A percentile compares a stretch with the other conserved stretches of the same genome.
phyloP scores from a whole-genome alignment of 2,113 vertebrate genomes.

The Rhineura floridana region DNA sequence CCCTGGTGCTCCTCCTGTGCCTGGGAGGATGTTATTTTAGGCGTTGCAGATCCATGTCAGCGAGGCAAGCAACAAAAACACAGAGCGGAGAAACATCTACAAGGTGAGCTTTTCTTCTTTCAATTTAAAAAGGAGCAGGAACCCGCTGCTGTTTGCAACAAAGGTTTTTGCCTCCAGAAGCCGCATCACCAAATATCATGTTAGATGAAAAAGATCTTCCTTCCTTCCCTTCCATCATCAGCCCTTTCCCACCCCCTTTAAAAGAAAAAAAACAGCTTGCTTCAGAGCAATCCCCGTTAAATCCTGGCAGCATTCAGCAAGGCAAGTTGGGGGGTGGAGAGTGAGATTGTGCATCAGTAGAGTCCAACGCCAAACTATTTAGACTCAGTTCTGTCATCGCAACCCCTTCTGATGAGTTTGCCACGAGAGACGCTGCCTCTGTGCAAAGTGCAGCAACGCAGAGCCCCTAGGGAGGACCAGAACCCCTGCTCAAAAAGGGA shows the following conservation, averaged over 20 bases:
- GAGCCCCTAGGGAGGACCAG: too few species aligned
- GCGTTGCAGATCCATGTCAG: background rate
- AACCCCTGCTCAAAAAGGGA: background rate
- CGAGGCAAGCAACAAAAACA: background rate
- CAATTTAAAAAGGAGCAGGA: background rate
- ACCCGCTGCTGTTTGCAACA: background rate
- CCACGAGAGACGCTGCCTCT: background rate
- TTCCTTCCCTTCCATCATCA: background rate
- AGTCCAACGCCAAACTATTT: background rate
- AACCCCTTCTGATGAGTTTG: too few species aligned
- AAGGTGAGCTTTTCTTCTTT: background rate
- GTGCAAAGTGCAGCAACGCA: background rate
- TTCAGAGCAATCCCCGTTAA: background rate
- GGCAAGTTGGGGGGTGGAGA: background rate
- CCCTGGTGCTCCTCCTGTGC: background rate
- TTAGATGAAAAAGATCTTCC: background rate
- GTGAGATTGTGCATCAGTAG: background rate
- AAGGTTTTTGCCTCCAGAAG: background rate
- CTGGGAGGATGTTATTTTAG: background rate
- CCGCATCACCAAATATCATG: background rate
- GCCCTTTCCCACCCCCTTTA: rapidly evolving
- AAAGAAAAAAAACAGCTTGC: rapidly evolving
- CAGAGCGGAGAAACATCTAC: background rate
- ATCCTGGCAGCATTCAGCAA: background rate
- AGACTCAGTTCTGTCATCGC: background rate